phyloP scores from a whole-genome alignment of 2,797 vertebrate genomes.

The Falco naumanni region DNA sequence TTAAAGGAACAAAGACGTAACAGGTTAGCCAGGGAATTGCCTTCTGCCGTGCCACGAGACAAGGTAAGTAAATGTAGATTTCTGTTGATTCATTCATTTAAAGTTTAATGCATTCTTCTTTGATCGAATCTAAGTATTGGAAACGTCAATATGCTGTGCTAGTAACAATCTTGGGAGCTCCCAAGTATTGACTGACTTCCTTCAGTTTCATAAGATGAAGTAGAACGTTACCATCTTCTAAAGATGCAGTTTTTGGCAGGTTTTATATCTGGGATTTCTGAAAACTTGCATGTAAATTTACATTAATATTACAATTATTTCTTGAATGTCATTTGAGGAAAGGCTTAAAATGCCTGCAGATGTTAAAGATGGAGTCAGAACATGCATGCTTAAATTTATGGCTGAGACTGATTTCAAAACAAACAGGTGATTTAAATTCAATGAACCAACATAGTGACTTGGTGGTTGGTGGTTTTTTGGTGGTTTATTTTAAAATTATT shows the following conservation, averaged over 20 bases:
- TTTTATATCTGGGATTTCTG: neutral
- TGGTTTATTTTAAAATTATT: neutral
- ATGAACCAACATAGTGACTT: neutral
- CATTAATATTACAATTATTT: neutral
- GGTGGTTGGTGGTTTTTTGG: neutral
- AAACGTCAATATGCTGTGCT: neutral
- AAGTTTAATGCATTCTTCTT: neutral
- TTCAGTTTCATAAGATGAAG: neutral
- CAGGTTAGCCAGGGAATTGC: constrained; percentile 88
- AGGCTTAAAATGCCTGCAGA: neutral
- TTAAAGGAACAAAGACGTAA: constrained; percentile 94
- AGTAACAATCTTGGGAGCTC: neutral
- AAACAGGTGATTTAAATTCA: neutral
- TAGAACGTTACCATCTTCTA: neutral
- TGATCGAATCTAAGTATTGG: neutral
- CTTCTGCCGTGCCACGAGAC: constrained; percentile 87
- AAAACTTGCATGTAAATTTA: neutral
- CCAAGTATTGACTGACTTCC: neutral
- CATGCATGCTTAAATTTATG: neutral
- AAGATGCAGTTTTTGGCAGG: neutral
- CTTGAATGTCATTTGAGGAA: neutral
- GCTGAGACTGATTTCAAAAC: neutral
- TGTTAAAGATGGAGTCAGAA: neutral
- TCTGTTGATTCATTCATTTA: neutral
- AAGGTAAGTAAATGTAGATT: constrained; percentile 81